Conservation (phyloP, 2,113 vertebrate genomes). For the Ovis aries region DNA sequence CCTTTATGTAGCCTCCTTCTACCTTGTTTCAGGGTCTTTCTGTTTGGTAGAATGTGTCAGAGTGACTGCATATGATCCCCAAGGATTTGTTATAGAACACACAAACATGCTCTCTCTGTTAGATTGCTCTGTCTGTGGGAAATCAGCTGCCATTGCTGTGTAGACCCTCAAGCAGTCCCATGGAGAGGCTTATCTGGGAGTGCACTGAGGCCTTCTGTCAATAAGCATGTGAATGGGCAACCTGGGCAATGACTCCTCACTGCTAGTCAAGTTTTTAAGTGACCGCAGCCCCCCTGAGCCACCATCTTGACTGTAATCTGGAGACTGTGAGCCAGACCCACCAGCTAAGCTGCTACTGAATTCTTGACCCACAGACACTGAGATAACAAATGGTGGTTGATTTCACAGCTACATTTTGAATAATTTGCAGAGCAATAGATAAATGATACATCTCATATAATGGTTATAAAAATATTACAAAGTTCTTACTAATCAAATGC, state of each 20-base stretch:
- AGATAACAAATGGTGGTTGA: not conserved
- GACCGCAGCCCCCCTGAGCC: fast-evolving
- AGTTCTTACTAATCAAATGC: not conserved
- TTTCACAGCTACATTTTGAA: not conserved
- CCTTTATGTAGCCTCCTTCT: not conserved
- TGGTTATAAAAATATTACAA: not conserved
- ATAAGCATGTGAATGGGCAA: not conserved
- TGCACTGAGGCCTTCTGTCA: not conserved
- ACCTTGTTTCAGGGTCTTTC: not conserved
- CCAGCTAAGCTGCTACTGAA: not conserved
- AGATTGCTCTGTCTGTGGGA: not conserved
- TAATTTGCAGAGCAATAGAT: not conserved
- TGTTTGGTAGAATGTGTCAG: not conserved
- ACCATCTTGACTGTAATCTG: not conserved
- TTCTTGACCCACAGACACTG: not conserved
- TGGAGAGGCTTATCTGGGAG: not conserved
- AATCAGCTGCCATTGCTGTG: not conserved
- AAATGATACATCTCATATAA: not conserved
- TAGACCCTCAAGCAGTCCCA: not conserved
- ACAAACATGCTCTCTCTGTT: fast-evolving
- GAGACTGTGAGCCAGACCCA: not conserved
- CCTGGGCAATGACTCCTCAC: not conserved
- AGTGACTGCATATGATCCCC: not conserved
- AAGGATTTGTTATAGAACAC: not conserved
- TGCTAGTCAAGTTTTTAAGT: not conserved